Percentiles rank a stretch among this genome's conserved stretches.
These are phyloP conservation scores for Spodoptera littoralis DNA, from an alignment of 2,888 invertebrate species.

Conservation along the genomic window DNA sequence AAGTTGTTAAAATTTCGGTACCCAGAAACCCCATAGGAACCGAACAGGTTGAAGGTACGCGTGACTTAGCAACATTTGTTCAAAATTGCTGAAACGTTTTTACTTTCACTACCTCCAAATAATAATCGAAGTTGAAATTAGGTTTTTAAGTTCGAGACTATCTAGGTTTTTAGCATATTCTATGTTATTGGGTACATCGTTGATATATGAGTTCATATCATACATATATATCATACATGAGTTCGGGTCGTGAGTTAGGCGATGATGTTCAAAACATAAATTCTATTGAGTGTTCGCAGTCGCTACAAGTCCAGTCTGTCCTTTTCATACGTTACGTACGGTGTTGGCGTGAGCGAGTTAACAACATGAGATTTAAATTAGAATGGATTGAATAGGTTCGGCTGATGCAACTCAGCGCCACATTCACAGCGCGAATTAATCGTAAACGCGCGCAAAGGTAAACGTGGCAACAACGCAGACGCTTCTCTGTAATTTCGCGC, in stretches of 20 bases:
- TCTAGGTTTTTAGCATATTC: no score
- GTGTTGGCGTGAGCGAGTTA: constrained; percentile 59
- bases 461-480: constrained; percentile 67
- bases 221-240: no score
- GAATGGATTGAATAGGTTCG: constrained; percentile 59
- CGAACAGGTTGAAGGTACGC: constrained; percentile 13
- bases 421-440: constrained; percentile 69
- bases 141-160: constrained; percentile 1
- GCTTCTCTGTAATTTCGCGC: constrained; percentile 42
- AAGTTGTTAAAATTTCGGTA: background rate
- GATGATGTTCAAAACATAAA: constrained; percentile 46
- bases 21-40: background rate
- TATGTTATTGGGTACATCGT: no score
- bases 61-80: constrained; percentile 28
- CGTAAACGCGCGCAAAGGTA: constrained; percentile 65
- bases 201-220: no score
- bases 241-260: constrained; percentile 6
- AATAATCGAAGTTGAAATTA: constrained; percentile 7
- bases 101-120: constrained; percentile 40
- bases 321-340: constrained; percentile 49
- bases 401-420: constrained; percentile 55
- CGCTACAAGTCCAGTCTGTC: constrained; percentile 41
- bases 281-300: constrained; percentile 35
- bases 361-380: constrained; percentile 59
- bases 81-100: constrained; percentile 11